These are phyloP conservation scores for Chondrilla cf. caribensis DNA, from an alignment of 37 sponge, comb jelly and placozoan species.

Conservation along the genomic window DNA sequence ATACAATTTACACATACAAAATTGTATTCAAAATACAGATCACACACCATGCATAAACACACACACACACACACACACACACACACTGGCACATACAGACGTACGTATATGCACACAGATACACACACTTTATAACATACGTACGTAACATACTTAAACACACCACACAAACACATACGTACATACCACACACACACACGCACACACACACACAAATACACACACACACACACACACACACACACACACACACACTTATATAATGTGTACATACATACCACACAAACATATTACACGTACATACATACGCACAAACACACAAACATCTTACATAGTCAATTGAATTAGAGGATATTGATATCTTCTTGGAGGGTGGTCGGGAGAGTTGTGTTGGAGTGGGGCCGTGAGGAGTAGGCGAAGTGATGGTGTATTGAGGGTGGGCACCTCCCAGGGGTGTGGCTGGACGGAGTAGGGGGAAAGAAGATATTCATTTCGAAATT, in stretches of 20 bases:
- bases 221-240: too few species aligned
- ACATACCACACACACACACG: too few species aligned
- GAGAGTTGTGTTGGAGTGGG: neutral
- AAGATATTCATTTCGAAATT: neutral
- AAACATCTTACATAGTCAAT: too few species aligned
- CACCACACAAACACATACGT: too few species aligned
- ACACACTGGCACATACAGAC: neutral
- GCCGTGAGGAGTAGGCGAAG: neutral
- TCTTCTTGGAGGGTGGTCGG: neutral
- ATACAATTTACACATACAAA: too few species aligned
- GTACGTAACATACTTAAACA: neutral
- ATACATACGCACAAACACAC: too few species aligned
- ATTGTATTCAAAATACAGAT: too few species aligned
- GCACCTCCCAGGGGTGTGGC: neutral
- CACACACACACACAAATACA: too few species aligned
- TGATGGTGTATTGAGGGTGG: conserved; percentile 1
- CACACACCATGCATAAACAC: neutral
- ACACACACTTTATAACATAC: neutral
- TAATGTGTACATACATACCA: too few species aligned
- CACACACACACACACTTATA: too few species aligned
- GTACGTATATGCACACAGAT: neutral
- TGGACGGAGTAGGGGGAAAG: neutral
- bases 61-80: neutral
- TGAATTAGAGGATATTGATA: neutral
- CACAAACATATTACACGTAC: too few species aligned